phyloP scores from a whole-genome alignment of 2,888 invertebrate genomes.

The Tubulanus polymorphus region DNA sequence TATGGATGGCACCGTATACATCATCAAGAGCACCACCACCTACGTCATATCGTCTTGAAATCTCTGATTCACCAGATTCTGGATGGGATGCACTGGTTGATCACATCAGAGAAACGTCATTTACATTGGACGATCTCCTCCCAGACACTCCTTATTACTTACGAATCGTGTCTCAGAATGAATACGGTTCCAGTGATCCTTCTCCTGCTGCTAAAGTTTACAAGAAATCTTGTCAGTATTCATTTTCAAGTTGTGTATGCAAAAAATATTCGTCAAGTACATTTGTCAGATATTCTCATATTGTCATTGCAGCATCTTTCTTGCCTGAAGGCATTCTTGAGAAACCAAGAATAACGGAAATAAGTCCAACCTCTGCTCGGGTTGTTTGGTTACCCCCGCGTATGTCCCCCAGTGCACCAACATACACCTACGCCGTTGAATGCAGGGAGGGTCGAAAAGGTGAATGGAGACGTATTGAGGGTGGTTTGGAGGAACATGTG shows the following conservation, averaged over 20 bases:
- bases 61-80: constrained; percentile 9
- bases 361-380: too few relatives aligned
- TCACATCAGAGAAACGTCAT: constrained; percentile 12
- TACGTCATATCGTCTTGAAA: background rate
- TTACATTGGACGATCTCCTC: constrained; percentile 58
- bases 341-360: background rate
- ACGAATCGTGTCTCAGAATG: constrained; percentile 91
- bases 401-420: too few relatives aligned
- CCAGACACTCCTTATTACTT: constrained; percentile 94
- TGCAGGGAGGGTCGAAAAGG: too few relatives aligned
- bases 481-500: too few relatives aligned
- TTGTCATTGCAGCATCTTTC: background rate
- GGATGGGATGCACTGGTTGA: background rate
- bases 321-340: background rate
- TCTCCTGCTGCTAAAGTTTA: constrained; percentile 69
- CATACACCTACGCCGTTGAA: too few relatives aligned
- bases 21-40: background rate
- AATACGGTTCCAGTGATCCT: constrained; percentile 92
- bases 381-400: too few relatives aligned
- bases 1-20: background rate
- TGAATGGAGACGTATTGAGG: too few relatives aligned
- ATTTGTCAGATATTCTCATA: background rate
- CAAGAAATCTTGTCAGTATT: background rate
- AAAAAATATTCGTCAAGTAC: background rate
- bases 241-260: background rate